Evolutionary conservation across 2,113 vertebrate species (phyloP), one percentile per base, ranked within the genome.

Genomic region (Microcebus jonahi): DNA sequence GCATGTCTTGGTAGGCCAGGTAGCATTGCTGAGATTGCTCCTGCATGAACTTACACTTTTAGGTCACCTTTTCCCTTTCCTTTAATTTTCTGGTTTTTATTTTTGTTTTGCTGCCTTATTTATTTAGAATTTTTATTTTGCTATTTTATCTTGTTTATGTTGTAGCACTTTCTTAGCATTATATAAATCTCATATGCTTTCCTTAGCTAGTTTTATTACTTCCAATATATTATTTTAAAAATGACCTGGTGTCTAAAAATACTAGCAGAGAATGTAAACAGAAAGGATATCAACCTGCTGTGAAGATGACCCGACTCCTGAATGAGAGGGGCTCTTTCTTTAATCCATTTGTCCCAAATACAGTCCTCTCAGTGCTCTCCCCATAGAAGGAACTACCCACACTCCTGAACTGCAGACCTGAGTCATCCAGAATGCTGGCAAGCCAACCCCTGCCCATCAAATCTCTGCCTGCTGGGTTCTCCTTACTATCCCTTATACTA

Each of bases 171-270:
- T 71, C 57, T 96, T 45, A 75, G 14, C 11, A 20, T 17, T 48
- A 25, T 65, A n/a, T 48, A 59, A n/a, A 23, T 68, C 9, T n/a
- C 48, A 36, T 11, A 59, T 27, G 39, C 27, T 65, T 75, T 65
- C 86, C 25, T 65, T 36, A 50, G 7, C 27, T 39, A 31, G 42
- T 63, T 53, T n/a, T 55, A 57, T 36, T 27, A n/a, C 29, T 55
- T 53, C 25, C 15, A 89, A n/a, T 48, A 42, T 29, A 88, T 84
- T 57, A 76, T 83, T 65, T 82, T n/a, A 23, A 80, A 87, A 84
- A 79, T 61, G 55, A 59, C 39, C 14, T 29, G 42, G 36, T 55
- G 10, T 20, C 23, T 61, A 75, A 48, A 83, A 88, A 45, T 13
- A 36, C 7, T 6, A 48, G 68, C 59, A 34, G n/a, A 34, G 45